Evolutionary conservation across 2,888 invertebrate genomes (phyloP), one percentile per base, ranked within the genome.

Genomic region (Endomychus coccineus): DNA sequence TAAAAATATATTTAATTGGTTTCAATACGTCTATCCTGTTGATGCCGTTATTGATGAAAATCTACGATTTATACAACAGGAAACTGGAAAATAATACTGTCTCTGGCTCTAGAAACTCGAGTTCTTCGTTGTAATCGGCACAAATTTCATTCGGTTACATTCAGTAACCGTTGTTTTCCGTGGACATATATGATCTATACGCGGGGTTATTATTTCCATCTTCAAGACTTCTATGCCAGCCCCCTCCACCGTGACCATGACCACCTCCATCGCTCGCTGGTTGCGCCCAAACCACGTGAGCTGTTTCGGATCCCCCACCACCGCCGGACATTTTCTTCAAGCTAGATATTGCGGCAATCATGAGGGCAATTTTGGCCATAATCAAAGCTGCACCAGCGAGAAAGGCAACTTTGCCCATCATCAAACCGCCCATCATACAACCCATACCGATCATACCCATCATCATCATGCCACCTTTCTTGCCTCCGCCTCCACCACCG

Each of bases 351-450:
- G 75, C 64, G 3, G 78, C 75, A 16, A 80, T 55, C 32, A 78
- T 60, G 13, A 81, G 57, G 1, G 79, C 78, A 30, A 80, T 70
- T 58, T 81, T 81, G 4, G 80, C 76, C 40, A 80, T 70, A 34
- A 81, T 63, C 39, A 81, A 64, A 3, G 80, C 80, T 5, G 78
- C 74, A 25, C 78, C 80, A 1, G 80, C 78, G 48, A 80, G 67
- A 40, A 80, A 68, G 4, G 79, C 77, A 39, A 81, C 73, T 64
- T 80, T 79, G 15, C 78, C 77, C 57, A 80, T 73, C 41, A 78
- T 74, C 64, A 80, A 62, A 62, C 80, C 78, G 2, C 74, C 73
- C 61, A 79, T 66, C 66, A 80, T 74, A 24, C 75, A 77, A 43
- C 74, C 67, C 61, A 77, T 67, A 9, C 75, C 78, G 44, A 77